Evolutionary conservation across 2,888 invertebrate genomes (phyloP), one percentile per base, ranked within the genome.

Genomic region (Agonopterix alstromeriana): DNA sequence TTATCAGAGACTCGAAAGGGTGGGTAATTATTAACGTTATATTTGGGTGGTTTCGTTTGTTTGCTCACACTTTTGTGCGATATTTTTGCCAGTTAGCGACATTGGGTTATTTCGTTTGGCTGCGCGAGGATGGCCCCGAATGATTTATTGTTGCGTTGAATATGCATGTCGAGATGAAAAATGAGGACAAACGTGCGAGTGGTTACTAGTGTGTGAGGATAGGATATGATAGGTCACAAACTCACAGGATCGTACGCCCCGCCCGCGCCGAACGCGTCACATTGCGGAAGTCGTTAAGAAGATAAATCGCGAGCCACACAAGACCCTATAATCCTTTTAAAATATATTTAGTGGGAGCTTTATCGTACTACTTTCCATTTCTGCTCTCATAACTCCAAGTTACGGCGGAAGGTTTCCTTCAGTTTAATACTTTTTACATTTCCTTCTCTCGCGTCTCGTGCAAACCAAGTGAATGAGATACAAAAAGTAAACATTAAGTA

Each of bases 161-260:
- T 86, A 88, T 87, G 85, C 86, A 86, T 85, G 85, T 82, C 82
- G 76, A 70, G 77, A 86, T 87, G 87, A 88, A 86, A 86, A 86
- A 86, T 85, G 82, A 83, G 73, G 78, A 77, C 71, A 70, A 77
- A 75, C 73, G 70, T 68, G 71, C 68, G 73, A 74, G 67, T 73
- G 70, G 73, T 70, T 40, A 35, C 10, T 67, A 65, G 67, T 70
- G 73, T 70, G 70, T 63, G 67, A 56, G 70, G 62, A 67, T 67
- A 57, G 65, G 63, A 61, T 10, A 10, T 8, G 12, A 42, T 65
- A 60, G 54, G 60, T 53, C 51, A 49, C 55, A 51, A 10, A 12
- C 12, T 53, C 55, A 49, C 40, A 10, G 38, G 38, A 8, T 4
- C 36, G 10, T 7, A 0, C 10, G 10, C 35, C 35, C 27, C 43